Percentiles rank a stretch among this genome's conserved stretches.
These are phyloP conservation scores for Clepsis dumicolana DNA, from an alignment of 2,888 invertebrate species.

Conservation along the genomic window DNA sequence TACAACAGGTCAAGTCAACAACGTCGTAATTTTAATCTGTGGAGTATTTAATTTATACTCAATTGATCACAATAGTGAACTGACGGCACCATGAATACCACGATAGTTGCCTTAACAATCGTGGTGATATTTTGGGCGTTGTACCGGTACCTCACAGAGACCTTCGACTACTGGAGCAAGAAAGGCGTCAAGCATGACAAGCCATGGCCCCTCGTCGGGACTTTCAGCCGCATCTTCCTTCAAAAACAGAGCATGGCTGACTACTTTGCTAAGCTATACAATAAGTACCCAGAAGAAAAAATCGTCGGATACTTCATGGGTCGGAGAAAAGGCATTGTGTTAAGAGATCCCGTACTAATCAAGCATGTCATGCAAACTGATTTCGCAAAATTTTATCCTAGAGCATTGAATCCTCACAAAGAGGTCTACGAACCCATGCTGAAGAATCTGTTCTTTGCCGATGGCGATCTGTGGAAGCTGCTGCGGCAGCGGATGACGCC, in stretches of 20 bases:
- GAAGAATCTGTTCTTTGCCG: conserved; percentile 63
- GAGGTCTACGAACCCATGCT: conserved; percentile 57
- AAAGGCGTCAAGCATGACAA: conserved; percentile 23
- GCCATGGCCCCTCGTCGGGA: conserved; percentile 28
- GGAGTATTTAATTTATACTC: neutral
- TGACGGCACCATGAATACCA: neutral
- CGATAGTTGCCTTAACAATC: neutral
- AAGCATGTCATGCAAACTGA: conserved; percentile 27
- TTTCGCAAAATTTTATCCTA: conserved; percentile 18
- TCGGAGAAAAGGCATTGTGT: neutral
- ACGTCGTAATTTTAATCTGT: neutral
- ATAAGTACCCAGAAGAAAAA: conserved; percentile 19
- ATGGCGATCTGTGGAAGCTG: conserved; percentile 72
- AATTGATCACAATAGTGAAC: neutral
- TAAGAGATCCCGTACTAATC: conserved; percentile 31
- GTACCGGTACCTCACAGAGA: neutral
- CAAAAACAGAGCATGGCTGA: conserved; percentile 20
- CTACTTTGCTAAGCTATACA: conserved; percentile 19
- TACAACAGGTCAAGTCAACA: neutral
- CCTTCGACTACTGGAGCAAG: conserved; percentile 25
- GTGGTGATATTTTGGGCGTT: neutral
- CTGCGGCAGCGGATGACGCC: conserved; percentile 70
- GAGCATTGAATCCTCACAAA: conserved; percentile 19
- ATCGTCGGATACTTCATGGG: conserved; percentile 19
- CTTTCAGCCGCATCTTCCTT: neutral